Base-by-base conservation (phyloP, 2,888 invertebrate species). In the Carcina quercana region DNA sequence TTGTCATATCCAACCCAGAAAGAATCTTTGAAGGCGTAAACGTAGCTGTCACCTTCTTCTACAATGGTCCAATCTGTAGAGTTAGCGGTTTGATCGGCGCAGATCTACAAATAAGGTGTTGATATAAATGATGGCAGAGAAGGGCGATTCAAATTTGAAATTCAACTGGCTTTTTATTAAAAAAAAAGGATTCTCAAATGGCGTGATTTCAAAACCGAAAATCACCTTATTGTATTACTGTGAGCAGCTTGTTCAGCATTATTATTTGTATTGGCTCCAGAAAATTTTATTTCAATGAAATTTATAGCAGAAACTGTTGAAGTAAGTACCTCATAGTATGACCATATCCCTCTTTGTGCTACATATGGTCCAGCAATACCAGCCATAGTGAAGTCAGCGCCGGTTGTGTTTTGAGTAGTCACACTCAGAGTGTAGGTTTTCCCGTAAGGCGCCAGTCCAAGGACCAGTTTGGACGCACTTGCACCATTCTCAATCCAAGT, bases 381-480 rank as follows among this genome's bases (percentile, higher is more conserved):
- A 1, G 78, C 66, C 10, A 85, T 86, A 6, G 48, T 58, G 10
- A 80, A 70, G 0, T 82, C 59, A 0, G 88, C 85, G 11, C 87
- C 88, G 1, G 88, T 50, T 1, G 53, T 62, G 14, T 78, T 65
- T 6, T 71, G 48, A 0, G 47, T 50, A 10, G 63, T 45, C 42
- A 84, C 55, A 0, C 65, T 55, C n/a, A 91, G 55, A 0, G 86
- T 87, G 43, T 87, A 91, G 0, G 86, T 70, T 33, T 87, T 76
- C 0, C 90, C 91, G 40, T 90, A 91, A 2, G 85, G 70, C 0
- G 86, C 87, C 25, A 90, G 61, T 0, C 91, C 91, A 4, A 91
- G 45, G 13, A 87, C 61, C 0, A 91, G 41, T 53, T 91, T 91
- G 1, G 75, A 53, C 1, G 76, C 55, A 3, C 84, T 70, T 1